Evolutionary conservation across 2,888 invertebrate genomes (phyloP), one percentile per base, ranked within the genome.

Genomic region (Chrysodeixis includens): DNA sequence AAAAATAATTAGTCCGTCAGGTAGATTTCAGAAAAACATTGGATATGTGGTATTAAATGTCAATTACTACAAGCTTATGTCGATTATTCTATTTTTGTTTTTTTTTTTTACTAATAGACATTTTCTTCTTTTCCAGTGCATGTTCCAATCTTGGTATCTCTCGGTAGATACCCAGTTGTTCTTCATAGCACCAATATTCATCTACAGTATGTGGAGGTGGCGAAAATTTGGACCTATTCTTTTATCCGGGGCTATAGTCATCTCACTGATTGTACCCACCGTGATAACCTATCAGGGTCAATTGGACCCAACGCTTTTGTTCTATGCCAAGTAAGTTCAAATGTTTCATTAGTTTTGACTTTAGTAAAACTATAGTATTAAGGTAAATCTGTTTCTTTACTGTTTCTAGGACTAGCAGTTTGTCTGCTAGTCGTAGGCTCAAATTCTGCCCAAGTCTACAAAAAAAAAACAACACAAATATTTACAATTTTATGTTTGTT

Each of bases 81-180:
- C n/a, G n/a, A 35, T 12, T 35, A 10, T 35, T 35, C 35, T 14
- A n/a, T n/a, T n/a, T n/a, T 35, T 10, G 12, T 1, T 35, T 35
- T 35, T 0, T 26, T 26, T 26, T 26, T 2, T 6, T 26, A 6
- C 6, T 35, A 1, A 35, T 35, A 14, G 0, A 40, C n/a, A n/a
- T 40, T 56, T 67, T 76, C 62, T 56, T 68, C 76, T 62, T 6
- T 93, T 95, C 62, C 92, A 97, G 97, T 97, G 97, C 77, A 97
- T 97, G 97, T 97, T 97, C 89, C 97, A 97, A 88, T 96, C 97
- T 0, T 97, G 97, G 97, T 97, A 97, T 81, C 91, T 97, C 1
- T 93, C 95, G 6, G 96, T 96, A 53, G 97, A 97, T 73, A 96
- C 96, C 0, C 96, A 97, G 84, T 84, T 97, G 58, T 97, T 96